These are phyloP conservation scores for Darevskia mixta DNA, from an alignment of 2,797 vertebrate species.

Conservation along the genomic window DNA sequence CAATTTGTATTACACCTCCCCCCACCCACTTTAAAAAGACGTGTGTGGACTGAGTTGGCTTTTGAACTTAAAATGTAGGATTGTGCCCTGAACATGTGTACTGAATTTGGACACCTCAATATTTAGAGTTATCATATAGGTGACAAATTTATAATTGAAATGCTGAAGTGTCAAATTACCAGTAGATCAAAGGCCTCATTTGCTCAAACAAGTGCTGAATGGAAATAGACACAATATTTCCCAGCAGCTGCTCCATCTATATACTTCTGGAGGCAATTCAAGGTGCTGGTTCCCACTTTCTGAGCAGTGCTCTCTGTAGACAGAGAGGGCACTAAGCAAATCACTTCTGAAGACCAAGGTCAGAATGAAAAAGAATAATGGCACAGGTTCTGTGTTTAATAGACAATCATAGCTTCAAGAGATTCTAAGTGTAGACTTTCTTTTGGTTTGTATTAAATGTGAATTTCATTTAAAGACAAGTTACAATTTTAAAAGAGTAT, in stretches of 20 bases:
- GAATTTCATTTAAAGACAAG: not conserved
- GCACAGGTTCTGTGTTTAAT: not conserved
- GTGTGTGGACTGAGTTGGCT: not conserved
- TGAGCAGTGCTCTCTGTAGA: not conserved
- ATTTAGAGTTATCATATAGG: not conserved
- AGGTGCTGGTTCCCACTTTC: not conserved
- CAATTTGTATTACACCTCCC: not conserved
- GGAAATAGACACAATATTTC: not conserved
- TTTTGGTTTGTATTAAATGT: not conserved
- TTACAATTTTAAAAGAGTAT: not conserved
- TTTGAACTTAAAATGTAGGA: not conserved
- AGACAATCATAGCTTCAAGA: not conserved
- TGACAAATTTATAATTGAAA: not conserved
- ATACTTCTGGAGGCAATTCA: not conserved
- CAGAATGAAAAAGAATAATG: not conserved
- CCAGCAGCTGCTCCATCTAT: too few relatives aligned
- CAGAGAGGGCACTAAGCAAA: not conserved
- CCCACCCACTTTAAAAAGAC: not conserved
- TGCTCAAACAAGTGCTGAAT: not conserved
- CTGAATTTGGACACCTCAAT: not conserved
- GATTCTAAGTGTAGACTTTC: not conserved
- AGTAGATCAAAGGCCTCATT: not conserved
- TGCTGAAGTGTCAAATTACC: too few relatives aligned
- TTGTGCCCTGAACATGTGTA: not conserved
- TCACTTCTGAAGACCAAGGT: not conserved